These are phyloP conservation scores for Microtus richardsoni DNA, from an alignment of 2,113 vertebrate species.

Conservation along the genomic window DNA sequence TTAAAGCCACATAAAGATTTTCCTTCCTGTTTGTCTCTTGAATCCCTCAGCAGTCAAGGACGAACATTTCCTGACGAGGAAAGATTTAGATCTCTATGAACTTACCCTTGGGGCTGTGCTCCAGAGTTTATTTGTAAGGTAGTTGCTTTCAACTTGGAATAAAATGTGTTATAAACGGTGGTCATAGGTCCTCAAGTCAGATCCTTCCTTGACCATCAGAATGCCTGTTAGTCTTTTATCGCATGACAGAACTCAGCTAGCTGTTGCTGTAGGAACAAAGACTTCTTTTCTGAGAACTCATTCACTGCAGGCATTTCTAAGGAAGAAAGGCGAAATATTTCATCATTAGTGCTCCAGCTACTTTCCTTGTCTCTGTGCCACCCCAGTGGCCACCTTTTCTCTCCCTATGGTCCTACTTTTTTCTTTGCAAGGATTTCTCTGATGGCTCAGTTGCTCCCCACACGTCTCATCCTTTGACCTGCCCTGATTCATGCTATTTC, in stretches of 20 bases:
- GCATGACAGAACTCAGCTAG: neutral
- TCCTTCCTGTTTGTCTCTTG: constrained; percentile 64
- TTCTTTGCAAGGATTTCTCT: neutral
- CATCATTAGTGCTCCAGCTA: neutral
- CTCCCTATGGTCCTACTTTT: neutral
- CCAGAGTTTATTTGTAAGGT: constrained; percentile 61
- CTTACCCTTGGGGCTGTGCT: constrained; percentile 36
- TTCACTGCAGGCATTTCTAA: neutral
- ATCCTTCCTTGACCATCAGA: constrained; percentile 18
- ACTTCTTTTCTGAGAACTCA: neutral
- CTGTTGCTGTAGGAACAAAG: neutral
- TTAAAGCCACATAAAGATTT: constrained; percentile 57
- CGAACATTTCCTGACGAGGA: constrained; percentile 59
- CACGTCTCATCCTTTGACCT: neutral
- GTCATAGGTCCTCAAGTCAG: constrained; percentile 21
- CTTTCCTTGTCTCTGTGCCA: neutral
- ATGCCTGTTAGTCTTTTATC: neutral
- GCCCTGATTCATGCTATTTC: neutral
- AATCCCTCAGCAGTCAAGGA: constrained; percentile 53
- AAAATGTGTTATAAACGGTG: constrained; percentile 41
- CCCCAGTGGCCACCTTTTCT: neutral
- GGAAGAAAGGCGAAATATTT: neutral
- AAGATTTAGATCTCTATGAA: constrained; percentile 63
- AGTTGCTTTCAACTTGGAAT: constrained; percentile 65
- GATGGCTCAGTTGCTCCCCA: neutral